These are phyloP conservation scores for Parnassius smintheus DNA, from an alignment of 2,888 invertebrate species.

Conservation along the genomic window DNA sequence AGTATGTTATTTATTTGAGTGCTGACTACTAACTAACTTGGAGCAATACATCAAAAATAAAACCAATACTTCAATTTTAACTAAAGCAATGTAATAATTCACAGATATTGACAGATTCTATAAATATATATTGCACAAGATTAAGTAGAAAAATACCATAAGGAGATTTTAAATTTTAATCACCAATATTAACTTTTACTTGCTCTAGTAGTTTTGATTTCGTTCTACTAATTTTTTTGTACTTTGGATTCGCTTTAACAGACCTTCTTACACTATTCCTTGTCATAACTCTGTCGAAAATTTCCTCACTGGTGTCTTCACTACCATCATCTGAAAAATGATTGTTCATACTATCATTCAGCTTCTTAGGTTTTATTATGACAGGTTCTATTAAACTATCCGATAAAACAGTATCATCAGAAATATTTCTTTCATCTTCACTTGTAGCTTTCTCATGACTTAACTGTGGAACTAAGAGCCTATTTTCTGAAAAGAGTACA, in stretches of 20 bases:
- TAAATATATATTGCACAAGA: slow-evolving; percentile 19
- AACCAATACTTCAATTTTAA: slow-evolving; percentile 23
- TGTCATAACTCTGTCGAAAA: slow-evolving; percentile 72
- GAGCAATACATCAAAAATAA: neutral
- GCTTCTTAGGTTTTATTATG: slow-evolving; percentile 60
- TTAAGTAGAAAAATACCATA: slow-evolving; percentile 23
- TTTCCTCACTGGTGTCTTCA: slow-evolving; percentile 75
- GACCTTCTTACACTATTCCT: slow-evolving; percentile 71
- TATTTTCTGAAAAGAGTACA: slow-evolving; percentile 51
- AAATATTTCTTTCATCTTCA: slow-evolving; percentile 58
- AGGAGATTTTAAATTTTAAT: slow-evolving; percentile 48
- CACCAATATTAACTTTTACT: slow-evolving; percentile 69
- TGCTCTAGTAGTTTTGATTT: slow-evolving; percentile 74
- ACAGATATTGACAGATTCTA: slow-evolving; percentile 3
- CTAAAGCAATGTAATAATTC: slow-evolving; percentile 28
- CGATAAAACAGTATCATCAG: slow-evolving; percentile 56
- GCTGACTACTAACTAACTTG: too few species aligned
- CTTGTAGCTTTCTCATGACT: slow-evolving; percentile 61
- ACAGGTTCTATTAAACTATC: slow-evolving; percentile 57
- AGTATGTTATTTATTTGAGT: too few species aligned
- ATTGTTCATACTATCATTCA: slow-evolving; percentile 75
- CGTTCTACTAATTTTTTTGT: slow-evolving; percentile 71
- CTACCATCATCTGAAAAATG: slow-evolving; percentile 76
- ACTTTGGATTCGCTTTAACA: slow-evolving; percentile 75
- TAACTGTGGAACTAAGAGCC: slow-evolving; percentile 50